Evolutionary conservation across 2,888 invertebrate species (phyloP).

Genomic region (Therioaphis trifolii): DNA sequence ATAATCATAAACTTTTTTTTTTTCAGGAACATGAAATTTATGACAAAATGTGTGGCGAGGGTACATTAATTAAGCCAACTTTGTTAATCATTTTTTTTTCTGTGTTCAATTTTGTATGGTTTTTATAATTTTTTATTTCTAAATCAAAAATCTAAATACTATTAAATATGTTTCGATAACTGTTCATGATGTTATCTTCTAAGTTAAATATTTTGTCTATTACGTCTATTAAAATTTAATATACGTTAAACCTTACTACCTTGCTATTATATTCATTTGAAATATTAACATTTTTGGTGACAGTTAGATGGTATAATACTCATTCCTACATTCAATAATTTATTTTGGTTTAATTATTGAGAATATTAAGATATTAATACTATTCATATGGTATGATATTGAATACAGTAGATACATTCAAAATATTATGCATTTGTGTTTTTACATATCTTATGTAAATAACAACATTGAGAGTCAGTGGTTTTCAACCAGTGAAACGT

Average conservation of each 20-base stretch:
- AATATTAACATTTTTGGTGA: not conserved
- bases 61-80: constrained; percentile 27
- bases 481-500: too few species aligned
- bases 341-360: too few species aligned
- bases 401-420: too few species aligned
- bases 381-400: too few species aligned
- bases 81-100: constrained; percentile 40
- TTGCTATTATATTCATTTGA: constrained; percentile 19
- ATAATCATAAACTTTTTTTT: too few species aligned
- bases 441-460: too few species aligned
- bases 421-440: too few species aligned
- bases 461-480: too few species aligned
- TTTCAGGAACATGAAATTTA: constrained; percentile 53
- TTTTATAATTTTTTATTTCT: constrained; percentile 53
- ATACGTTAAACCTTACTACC: constrained; percentile 13
- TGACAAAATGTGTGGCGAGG: constrained; percentile 61
- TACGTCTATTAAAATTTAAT: constrained; percentile 37
- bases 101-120: constrained; percentile 63
- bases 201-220: constrained; percentile 32
- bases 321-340: too few species aligned
- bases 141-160: constrained; percentile 33
- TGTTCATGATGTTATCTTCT: constrained; percentile 7
- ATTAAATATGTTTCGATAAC: constrained; percentile 9
- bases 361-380: too few species aligned
- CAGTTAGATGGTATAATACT: too few species aligned